Conservation (phyloP, 1,140 invertebrate species). For the Halictus rubicundus region DNA sequence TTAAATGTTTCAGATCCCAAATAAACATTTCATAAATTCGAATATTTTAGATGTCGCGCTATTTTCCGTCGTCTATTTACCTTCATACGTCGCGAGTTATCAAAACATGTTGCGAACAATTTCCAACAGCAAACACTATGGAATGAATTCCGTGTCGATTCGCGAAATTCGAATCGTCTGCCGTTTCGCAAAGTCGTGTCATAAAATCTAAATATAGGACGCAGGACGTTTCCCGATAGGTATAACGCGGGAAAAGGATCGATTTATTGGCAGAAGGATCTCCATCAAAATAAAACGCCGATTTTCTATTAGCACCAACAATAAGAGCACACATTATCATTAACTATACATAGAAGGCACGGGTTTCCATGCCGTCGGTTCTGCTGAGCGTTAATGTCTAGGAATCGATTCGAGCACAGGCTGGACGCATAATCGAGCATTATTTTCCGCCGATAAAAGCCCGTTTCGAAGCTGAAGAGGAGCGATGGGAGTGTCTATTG, state of each 20-base stretch:
- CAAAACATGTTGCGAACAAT: no score
- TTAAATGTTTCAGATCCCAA: no score
- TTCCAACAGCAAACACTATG: no score
- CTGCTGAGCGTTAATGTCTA: neutral
- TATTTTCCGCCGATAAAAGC: constrained; percentile 25
- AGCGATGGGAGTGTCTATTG: constrained; percentile 10
- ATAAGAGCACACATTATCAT: neutral
- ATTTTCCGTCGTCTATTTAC: no score
- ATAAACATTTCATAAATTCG: no score
- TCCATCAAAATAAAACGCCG: neutral
- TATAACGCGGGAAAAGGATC: neutral
- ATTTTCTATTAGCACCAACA: neutral
- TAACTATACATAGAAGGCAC: neutral
- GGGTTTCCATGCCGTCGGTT: neutral
- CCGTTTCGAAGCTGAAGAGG: constrained; percentile 11
- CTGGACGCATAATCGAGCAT: neutral
- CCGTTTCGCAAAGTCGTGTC: neutral
- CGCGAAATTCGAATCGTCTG: no score
- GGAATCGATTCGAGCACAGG: neutral
- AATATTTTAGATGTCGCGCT: no score
- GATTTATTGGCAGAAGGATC: neutral
- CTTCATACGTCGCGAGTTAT: no score
- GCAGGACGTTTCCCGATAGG: neutral
- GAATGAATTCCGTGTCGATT: no score
- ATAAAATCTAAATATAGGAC: neutral